Evolutionary conservation across 2,797 vertebrate genomes (phyloP).

Genomic region (Sternotherus odoratus): DNA sequence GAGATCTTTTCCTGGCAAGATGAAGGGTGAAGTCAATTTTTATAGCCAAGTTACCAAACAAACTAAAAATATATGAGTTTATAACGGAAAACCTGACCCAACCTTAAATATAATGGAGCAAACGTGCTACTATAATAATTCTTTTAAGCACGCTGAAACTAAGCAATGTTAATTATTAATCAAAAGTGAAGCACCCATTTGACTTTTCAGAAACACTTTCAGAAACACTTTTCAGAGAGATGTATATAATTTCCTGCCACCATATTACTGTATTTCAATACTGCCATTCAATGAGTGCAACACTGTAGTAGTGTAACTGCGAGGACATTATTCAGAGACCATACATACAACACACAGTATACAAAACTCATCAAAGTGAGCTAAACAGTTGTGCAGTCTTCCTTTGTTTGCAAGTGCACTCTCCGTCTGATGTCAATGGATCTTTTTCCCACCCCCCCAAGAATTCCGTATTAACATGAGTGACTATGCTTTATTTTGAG

Average conservation of each 20-base stretch:
- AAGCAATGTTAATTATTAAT: slow-evolving; percentile 78
- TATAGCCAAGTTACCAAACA: slow-evolving; percentile 68
- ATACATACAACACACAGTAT: not conserved
- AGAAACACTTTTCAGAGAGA: slow-evolving; percentile 74
- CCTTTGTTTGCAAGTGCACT: not conserved
- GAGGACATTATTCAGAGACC: slow-evolving; percentile 1
- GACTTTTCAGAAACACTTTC: no score
- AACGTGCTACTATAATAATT: slow-evolving; percentile 66
- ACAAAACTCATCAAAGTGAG: not conserved
- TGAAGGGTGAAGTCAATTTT: slow-evolving; percentile 64
- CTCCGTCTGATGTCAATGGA: not conserved
- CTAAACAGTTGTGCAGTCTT: not conserved
- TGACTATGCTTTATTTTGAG: not conserved
- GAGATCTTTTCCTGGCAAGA: slow-evolving; percentile 64
- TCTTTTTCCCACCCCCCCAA: not conserved
- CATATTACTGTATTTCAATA: slow-evolving; percentile 43
- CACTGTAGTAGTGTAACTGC: not conserved
- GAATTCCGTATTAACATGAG: not conserved
- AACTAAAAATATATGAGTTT: slow-evolving; percentile 67
- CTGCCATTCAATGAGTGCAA: slow-evolving; percentile 50
- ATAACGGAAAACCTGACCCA: slow-evolving; percentile 76
- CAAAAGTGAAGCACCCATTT: slow-evolving; percentile 73
- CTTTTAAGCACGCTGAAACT: slow-evolving; percentile 73
- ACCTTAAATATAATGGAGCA: slow-evolving; percentile 64
- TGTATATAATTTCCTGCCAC: slow-evolving; percentile 65